A percentile compares a stretch with the other conserved stretches of the same genome.
phyloP scores from a whole-genome alignment of 2,113 vertebrate species.

The Paratilapia polleni region DNA sequence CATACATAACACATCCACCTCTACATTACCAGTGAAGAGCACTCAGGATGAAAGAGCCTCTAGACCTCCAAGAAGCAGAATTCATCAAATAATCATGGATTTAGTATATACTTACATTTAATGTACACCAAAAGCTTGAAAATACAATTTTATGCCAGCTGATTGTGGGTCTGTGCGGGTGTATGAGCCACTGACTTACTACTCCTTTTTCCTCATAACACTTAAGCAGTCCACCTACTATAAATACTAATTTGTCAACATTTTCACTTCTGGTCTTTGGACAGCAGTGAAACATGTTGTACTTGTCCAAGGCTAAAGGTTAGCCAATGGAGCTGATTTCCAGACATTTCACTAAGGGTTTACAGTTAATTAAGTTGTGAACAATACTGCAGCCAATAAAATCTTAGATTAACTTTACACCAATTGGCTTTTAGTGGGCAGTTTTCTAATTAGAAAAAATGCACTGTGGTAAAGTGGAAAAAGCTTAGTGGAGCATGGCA shows the following conservation, averaged over 20 bases:
- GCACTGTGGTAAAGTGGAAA: not conserved
- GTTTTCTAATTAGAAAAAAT: not conserved
- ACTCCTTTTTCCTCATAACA: not conserved
- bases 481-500: not conserved
- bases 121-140: not conserved
- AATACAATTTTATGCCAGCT: not conserved
- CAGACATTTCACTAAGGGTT: not conserved
- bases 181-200: not conserved
- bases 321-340: not conserved
- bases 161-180: not conserved
- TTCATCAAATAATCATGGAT: constrained; percentile 45
- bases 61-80: not conserved
- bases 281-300: not conserved
- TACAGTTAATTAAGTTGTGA: not conserved
- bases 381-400: not conserved
- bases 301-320: not conserved
- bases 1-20: not conserved
- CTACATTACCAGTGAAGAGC: constrained; percentile 23
- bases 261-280: not conserved
- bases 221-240: not conserved
- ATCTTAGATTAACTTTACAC: constrained; percentile 9
- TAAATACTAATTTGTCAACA: not conserved
- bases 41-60: not conserved
- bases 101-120: not conserved
- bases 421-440: not conserved